A percentile compares a stretch with the other conserved stretches of the same genome.
These are phyloP conservation scores for Bellardia bayeri DNA, from an alignment of 2,888 invertebrate genomes.

Conservation along the genomic window DNA sequence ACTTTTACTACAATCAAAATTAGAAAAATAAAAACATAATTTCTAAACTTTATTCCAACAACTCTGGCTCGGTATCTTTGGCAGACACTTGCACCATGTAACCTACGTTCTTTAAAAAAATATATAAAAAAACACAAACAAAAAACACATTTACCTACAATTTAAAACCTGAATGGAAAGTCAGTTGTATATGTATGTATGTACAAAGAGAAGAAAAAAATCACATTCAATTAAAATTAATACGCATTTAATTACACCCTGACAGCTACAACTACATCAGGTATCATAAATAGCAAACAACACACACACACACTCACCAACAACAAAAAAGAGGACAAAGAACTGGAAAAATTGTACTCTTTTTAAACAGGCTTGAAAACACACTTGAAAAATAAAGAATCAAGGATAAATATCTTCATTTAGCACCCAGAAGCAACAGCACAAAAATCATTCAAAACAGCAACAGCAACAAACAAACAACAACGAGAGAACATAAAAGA, in stretches of 20 bases:
- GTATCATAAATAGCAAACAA: conserved; percentile 38
- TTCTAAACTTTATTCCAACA: conserved; percentile 18
- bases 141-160: conserved; percentile 4
- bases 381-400: conserved; percentile 6
- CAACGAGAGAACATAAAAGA: not conserved
- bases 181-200: not conserved
- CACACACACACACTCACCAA: not conserved
- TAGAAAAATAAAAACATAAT: not conserved
- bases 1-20: conserved; percentile 44
- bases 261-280: conserved; percentile 62
- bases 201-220: conserved; percentile 39
- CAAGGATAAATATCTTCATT: conserved; percentile 43
- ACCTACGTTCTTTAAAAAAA: not conserved
- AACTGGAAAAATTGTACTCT: conserved; percentile 6
- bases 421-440: conserved; percentile 52
- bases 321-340: conserved; percentile 6
- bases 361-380: conserved; percentile 27
- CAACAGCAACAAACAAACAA: not conserved
- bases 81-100: not conserved
- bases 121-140: not conserved
- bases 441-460: conserved; percentile 40
- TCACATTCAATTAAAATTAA: conserved; percentile 73
- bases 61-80: not conserved
- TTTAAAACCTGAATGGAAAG: conserved; percentile 27
- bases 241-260: conserved; percentile 73